Evolutionary conservation across 30 jellyfish, hydroid and myxozoan genomes (phyloP), one percentile per base, ranked within the genome.

Genomic region (Aurelia sp.): DNA sequence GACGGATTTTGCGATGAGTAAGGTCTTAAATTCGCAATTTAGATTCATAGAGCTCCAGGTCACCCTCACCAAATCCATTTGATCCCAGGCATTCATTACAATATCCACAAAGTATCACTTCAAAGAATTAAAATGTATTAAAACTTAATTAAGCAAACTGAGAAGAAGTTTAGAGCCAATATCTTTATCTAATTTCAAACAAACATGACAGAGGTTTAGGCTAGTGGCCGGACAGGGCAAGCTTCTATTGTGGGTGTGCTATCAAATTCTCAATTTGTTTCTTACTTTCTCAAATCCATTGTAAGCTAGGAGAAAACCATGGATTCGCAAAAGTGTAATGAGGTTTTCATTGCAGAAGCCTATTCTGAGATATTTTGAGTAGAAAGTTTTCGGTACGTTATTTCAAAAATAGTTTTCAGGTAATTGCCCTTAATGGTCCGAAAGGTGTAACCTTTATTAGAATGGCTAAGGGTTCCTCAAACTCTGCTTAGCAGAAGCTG

Each of bases 61-160:
- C 55, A 44, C 16, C 55, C 55, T 44, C 55, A 44, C 55, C 55
- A 44, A 44, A 44, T 44, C 55, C 55, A 44, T 44, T 44, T 44
- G 55, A 59, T 59, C 69, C 69, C 33, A 3, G 57, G 47, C 22
- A 18, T 11, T n/a, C 6, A 50, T 69, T 22, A 30, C 47, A 13
- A 27, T 63, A 59, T 78, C 89, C 89, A 61, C 89, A 78, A 78
- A 9, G 89, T 63, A 64, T 47, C 65, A 58, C n/a, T 63, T 40
- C 71, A 47, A 62, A 18, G 89, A 62, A 78, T 78, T 78, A 78
- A 78, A 78, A 35, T 23, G 89, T 66, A 78, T 78, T 78, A 62
- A 78, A 78, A 15, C 89, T 62, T 62, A 78, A 62, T 78, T 78
- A 78, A 62, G 79, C 77, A 78, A 78, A 78, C 89, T 18, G 79